Conservation (phyloP, 2,888 invertebrate genomes). For the Sinopyrophorus schimmeli region DNA sequence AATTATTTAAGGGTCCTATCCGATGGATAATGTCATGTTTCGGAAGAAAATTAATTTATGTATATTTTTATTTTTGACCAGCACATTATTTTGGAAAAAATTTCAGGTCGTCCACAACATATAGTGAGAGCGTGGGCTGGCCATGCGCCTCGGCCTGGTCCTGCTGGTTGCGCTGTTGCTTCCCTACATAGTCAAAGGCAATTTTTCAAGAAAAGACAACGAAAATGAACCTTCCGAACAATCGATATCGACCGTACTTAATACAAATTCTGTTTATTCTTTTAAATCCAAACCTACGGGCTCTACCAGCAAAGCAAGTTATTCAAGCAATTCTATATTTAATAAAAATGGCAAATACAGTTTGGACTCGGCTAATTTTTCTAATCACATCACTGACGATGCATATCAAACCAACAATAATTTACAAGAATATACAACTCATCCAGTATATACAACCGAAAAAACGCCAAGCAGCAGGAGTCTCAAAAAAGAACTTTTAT, state of each 20-base stretch:
- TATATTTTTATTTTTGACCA: no score
- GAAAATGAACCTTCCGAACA: slow-evolving; percentile 25
- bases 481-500: slow-evolving; percentile 56
- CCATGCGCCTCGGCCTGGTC: slow-evolving; percentile 65
- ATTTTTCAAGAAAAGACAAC: slow-evolving; percentile 24
- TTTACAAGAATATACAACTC: slow-evolving; percentile 18
- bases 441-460: slow-evolving; percentile 36
- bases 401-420: not conserved
- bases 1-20: no score
- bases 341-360: slow-evolving; percentile 30
- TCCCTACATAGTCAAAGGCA: slow-evolving; percentile 41
- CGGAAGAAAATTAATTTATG: no score
- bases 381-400: slow-evolving; percentile 16
- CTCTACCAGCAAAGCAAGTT: slow-evolving; percentile 27
- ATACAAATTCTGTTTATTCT: slow-evolving; percentile 28
- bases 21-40: no score
- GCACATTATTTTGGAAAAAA: no score
- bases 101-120: slow-evolving; percentile 46
- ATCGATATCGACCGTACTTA: slow-evolving; percentile 23
- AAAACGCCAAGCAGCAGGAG: slow-evolving; percentile 42
- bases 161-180: slow-evolving; percentile 58
- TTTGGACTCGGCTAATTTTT: slow-evolving; percentile 31
- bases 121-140: slow-evolving; percentile 59
- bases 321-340: slow-evolving; percentile 27
- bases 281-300: slow-evolving; percentile 26